Evolutionary conservation across 1,140 invertebrate species (phyloP).

Genomic region (Cheumatopsyche charites): DNA sequence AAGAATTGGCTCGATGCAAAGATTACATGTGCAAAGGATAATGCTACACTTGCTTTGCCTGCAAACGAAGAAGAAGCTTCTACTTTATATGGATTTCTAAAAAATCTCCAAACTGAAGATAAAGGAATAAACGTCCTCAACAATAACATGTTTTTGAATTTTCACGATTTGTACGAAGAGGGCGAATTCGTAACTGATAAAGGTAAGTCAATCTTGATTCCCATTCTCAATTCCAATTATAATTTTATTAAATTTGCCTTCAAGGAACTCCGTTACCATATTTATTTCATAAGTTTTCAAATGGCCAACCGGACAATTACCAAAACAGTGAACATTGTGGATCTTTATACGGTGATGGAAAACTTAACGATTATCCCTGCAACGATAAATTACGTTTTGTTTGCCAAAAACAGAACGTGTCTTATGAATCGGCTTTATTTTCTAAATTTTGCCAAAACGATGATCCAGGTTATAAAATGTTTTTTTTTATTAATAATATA

Average conservation of each 20-base stretch:
- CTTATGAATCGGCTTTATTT: not conserved
- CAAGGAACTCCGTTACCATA: not conserved
- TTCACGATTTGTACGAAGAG: conserved; percentile 30
- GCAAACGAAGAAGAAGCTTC: conserved; percentile 30
- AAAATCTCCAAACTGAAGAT: not conserved
- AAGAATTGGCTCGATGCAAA: conserved; percentile 36
- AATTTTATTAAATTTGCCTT: conserved; percentile 1
- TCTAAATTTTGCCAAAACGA: not conserved
- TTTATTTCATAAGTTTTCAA: conserved; percentile 50
- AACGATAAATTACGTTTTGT: not conserved
- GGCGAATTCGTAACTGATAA: no score
- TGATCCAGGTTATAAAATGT: not conserved
- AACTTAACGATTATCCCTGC: conserved; percentile 48
- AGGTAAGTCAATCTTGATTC: no score
- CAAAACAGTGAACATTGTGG: conserved; percentile 51
- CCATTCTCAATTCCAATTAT: no score
- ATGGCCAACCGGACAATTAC: conserved; percentile 50
- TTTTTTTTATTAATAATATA: no score
- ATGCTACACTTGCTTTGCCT: conserved; percentile 34
- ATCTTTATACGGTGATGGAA: conserved; percentile 48
- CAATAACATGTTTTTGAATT: conserved; percentile 2
- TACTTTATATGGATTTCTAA: not conserved
- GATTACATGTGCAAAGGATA: conserved; percentile 31
- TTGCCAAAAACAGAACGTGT: not conserved
- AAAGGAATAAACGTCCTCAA: not conserved